These are phyloP conservation scores for Drosophila mettleri DNA, from an alignment of 2,888 invertebrate species.

Conservation along the genomic window DNA sequence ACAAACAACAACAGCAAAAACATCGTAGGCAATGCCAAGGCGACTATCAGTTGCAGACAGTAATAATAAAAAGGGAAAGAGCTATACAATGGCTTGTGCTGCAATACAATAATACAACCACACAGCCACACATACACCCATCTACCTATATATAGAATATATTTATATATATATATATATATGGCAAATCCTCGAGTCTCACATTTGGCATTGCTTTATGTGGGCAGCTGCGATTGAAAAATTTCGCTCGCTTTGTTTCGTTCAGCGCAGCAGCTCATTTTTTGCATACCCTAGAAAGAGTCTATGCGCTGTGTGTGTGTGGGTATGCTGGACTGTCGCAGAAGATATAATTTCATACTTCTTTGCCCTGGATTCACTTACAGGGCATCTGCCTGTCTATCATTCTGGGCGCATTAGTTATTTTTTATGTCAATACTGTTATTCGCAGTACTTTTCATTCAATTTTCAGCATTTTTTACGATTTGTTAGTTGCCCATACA, in stretches of 20 bases:
- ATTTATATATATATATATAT: background rate
- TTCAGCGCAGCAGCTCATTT: constrained; percentile 40
- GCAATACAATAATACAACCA: constrained; percentile 45
- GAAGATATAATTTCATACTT: too few relatives aligned
- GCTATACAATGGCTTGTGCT: constrained; percentile 60
- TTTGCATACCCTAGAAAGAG: constrained; percentile 9
- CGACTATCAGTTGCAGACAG: constrained; percentile 76
- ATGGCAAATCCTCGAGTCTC: constrained; percentile 49
- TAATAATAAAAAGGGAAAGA: constrained; percentile 51
- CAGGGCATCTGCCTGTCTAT: constrained; percentile 11
- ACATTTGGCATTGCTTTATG: constrained; percentile 44
- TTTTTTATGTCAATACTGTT: constrained; percentile 50
- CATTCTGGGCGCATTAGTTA: background rate
- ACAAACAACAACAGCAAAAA: constrained; percentile 41
- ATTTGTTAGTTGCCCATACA: constrained; percentile 68
- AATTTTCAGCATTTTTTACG: constrained; percentile 71
- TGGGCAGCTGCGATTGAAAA: constrained; percentile 73
- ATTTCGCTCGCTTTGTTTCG: constrained; percentile 55
- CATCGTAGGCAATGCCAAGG: constrained; percentile 66
- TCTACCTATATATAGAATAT: constrained; percentile 22
- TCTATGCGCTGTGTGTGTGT: too few relatives aligned
- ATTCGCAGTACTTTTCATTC: constrained; percentile 62
- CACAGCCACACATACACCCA: constrained; percentile 30
- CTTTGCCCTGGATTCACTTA: background rate
- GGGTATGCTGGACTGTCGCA: background rate